Conservation (phyloP, 2,888 invertebrate genomes). For the Drosophila falleni region DNA sequence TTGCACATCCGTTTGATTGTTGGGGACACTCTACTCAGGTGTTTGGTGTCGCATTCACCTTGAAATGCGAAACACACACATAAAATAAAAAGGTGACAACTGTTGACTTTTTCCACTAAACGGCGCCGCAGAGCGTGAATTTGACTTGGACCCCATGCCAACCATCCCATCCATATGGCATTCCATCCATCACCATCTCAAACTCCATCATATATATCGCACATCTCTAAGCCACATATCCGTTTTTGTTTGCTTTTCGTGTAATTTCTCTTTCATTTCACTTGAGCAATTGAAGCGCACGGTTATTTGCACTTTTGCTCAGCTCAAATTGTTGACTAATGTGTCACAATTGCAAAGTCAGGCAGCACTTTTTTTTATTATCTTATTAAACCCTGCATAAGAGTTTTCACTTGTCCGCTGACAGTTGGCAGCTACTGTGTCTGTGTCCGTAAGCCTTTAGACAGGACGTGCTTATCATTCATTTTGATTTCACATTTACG, state of each 20-base stretch:
- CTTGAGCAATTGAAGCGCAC: conserved; percentile 80
- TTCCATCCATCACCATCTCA: conserved; percentile 21
- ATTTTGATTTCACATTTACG: conserved; percentile 34
- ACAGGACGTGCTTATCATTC: conserved; percentile 69
- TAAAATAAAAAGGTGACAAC: conserved; percentile 27
- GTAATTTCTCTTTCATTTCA: conserved; percentile 84
- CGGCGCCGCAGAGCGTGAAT: conserved; percentile 40
- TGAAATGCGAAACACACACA: conserved; percentile 57
- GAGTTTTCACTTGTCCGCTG: conserved; percentile 59
- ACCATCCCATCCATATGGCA: conserved; percentile 19
- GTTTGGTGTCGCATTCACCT: conserved; percentile 64
- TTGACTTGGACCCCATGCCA: conserved; percentile 25
- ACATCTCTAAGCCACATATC: conserved; percentile 56
- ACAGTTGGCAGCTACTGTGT: background rate
- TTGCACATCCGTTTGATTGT: conserved; percentile 65
- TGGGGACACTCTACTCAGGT: background rate
- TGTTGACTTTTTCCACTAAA: conserved; percentile 46
- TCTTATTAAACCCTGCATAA: conserved; percentile 38
- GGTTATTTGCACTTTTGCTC: conserved; percentile 83
- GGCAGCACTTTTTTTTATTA: conserved; percentile 51
- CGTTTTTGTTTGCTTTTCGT: conserved; percentile 73
- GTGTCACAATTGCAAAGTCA: conserved; percentile 82
- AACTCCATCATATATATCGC: conserved; percentile 44
- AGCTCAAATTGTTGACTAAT: conserved; percentile 84
- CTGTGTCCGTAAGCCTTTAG: background rate